Percentiles rank a stretch among this genome's conserved stretches.
phyloP scores from a whole-genome alignment of 2,113 vertebrate species.

The Oenanthe melanoleuca region DNA sequence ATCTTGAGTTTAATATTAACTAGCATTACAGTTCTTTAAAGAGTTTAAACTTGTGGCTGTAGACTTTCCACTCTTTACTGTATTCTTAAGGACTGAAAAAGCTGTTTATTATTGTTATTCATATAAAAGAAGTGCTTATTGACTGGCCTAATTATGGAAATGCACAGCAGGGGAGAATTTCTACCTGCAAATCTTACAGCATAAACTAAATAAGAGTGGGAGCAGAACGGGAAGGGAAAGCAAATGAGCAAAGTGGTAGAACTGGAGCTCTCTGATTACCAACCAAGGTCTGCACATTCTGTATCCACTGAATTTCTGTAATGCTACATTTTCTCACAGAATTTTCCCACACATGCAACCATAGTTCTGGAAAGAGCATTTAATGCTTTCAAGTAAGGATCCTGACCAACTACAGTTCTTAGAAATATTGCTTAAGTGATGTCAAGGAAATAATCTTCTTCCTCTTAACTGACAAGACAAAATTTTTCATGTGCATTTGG shows the following conservation, averaged over 20 bases:
- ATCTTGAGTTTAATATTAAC: not conserved
- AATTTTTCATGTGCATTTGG: not conserved
- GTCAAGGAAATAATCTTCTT: not conserved
- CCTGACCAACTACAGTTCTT: not conserved
- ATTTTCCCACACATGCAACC: not conserved
- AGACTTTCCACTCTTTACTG: not conserved
- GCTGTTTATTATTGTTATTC: slow-evolving; percentile 18
- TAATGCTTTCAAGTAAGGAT: not conserved
- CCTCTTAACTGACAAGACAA: not conserved
- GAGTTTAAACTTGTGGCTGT: not conserved
- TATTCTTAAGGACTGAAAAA: not conserved
- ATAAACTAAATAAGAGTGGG: not conserved
- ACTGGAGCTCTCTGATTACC: not conserved
- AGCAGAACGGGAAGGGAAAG: not conserved
- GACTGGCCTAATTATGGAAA: slow-evolving; percentile 16
- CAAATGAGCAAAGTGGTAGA: not conserved
- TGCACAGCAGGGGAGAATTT: not conserved
- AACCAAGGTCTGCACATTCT: not conserved
- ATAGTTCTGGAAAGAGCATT: not conserved
- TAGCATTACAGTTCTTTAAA: not conserved
- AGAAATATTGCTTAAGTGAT: not conserved
- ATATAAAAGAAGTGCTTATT: not conserved
- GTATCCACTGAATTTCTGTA: not conserved
- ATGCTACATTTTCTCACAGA: not conserved
- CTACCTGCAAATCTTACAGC: slow-evolving; percentile 12